Percentiles rank a stretch among this genome's conserved stretches.
These are phyloP conservation scores for Leuciscus waleckii DNA, from an alignment of 2,797 vertebrate genomes.

Conservation along the genomic window DNA sequence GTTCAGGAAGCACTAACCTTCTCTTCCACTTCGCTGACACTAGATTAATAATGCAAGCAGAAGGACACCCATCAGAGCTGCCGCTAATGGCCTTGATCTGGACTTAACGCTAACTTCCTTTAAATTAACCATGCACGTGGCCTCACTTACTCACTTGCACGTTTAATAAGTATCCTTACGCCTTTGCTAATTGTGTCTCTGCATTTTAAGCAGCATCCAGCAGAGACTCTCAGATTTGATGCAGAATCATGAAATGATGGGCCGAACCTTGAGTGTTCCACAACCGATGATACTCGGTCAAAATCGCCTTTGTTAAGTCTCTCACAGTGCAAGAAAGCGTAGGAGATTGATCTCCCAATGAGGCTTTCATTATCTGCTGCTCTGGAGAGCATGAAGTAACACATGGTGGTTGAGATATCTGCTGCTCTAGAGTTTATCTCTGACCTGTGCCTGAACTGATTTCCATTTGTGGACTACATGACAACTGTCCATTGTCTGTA, in stretches of 20 bases:
- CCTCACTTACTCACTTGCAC: background rate
- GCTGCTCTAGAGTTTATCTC: background rate
- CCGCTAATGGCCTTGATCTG: constrained; percentile 18
- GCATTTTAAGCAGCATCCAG: constrained; percentile 21
- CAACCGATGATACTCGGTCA: background rate
- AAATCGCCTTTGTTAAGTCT: background rate
- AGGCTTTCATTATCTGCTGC: background rate
- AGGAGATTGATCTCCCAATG: constrained; percentile 3
- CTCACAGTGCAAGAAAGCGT: background rate
- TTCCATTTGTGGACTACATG: background rate
- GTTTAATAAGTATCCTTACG: constrained; percentile 9
- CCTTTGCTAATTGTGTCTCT: constrained; percentile 39
- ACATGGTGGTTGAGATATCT: background rate
- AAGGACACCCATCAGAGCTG: constrained; percentile 18
- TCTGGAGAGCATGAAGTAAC: background rate
- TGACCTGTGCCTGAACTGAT: background rate
- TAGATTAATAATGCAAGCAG: constrained; percentile 49
- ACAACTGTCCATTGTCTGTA: background rate
- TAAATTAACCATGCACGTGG: background rate
- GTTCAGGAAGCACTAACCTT: constrained; percentile 26
- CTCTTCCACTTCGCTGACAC: background rate
- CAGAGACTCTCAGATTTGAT: background rate
- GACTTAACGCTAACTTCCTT: constrained; percentile 2
- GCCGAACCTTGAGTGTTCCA: background rate
- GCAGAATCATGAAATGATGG: background rate